Evolutionary conservation across 1,140 invertebrate species (phyloP), one percentile per base, ranked within the genome.

Genomic region (Panagrolaimus sp.): DNA sequence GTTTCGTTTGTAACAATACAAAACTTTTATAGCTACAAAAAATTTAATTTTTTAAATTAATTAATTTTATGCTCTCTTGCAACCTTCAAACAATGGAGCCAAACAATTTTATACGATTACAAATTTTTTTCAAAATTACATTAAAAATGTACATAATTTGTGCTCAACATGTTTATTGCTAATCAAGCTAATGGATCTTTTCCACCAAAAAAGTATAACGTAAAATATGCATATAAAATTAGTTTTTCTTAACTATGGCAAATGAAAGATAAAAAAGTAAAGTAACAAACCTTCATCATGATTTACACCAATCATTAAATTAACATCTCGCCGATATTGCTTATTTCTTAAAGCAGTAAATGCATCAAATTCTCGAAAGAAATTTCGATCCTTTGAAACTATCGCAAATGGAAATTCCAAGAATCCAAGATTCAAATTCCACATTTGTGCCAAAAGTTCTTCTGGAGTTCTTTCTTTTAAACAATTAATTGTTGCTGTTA

Each of bases 331-430:
- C 4, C 68, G 51, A 65, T 71, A 83, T 16, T 78, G 61, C 44
- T 71, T 71, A 9, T 78, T 73, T 14, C 78, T 66, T 7, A 82
- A 67, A 16, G 80, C 76, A 61, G 66, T 71, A 48, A 82, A 80
- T 31, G 77, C 80, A 67, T 82, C 80, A 9, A 78, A 65, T 43
- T 80, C 70, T 42, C 72, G 66, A 70, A 82, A 82, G 69, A 82
- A 82, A 46, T 83, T 82, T 48, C 42, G 16, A 72, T 82, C 80
- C 48, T 65, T 68, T 14, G 81, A 83, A 20, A 82, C 80, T 38
- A 83, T 83, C 16, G 74, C 80, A 63, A 82, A 76, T 25, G 80
- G 80, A 66, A 82, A 82, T 67, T 82, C 80, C 8, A 82, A 69
- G 62, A 82, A 82, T 20, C 69, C 68, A 0, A 80, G 64, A n/a